Evolutionary conservation across 2,888 invertebrate species (phyloP).

Genomic region (Lumbricus terrestris): DNA sequence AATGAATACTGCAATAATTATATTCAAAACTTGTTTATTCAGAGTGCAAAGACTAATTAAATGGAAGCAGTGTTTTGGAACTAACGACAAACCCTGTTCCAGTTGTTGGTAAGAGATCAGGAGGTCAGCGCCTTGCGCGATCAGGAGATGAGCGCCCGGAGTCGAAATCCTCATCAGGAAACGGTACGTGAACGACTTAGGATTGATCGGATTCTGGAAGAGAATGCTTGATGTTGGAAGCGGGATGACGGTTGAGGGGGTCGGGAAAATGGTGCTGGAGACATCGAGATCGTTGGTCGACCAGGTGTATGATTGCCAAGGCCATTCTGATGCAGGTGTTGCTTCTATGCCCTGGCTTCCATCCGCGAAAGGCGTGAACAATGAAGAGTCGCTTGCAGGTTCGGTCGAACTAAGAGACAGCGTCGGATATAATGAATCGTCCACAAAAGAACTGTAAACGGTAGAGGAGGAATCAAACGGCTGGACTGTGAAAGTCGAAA

Average conservation of each 20-base stretch:
- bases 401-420: background rate
- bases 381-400: background rate
- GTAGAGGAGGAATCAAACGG: background rate
- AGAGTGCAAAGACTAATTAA: background rate
- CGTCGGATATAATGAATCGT: background rate
- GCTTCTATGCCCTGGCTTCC: no score
- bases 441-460: background rate
- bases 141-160: background rate
- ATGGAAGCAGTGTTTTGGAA: background rate
- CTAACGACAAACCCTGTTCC: background rate
- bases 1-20: no score
- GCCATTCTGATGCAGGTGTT: background rate
- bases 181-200: background rate
- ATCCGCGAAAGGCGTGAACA: background rate
- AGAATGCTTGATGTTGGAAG: background rate
- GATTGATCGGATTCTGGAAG: background rate
- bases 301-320: background rate
- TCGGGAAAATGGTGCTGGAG: background rate
- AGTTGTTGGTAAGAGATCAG: background rate
- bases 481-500: background rate
- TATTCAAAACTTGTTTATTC: no score
- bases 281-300: background rate
- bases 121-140: background rate
- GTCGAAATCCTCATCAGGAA: background rate
- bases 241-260: background rate